Percentiles rank a stretch among this genome's conserved stretches.
These are phyloP conservation scores for Tachyglossus aculeatus DNA, from an alignment of 2,797 vertebrate genomes.

Conservation along the genomic window DNA sequence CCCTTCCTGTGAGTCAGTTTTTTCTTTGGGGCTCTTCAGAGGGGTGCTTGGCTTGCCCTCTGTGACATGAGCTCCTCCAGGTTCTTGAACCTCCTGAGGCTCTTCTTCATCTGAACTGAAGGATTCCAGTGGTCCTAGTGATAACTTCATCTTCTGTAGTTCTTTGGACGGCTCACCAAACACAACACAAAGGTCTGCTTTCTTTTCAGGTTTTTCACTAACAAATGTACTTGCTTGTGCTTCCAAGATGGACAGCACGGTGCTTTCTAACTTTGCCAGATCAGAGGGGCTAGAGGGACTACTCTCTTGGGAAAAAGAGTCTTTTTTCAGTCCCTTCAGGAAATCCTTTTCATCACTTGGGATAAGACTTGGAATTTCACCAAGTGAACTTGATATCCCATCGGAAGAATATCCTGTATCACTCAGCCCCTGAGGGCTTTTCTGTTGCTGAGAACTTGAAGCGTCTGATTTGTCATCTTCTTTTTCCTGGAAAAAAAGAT, in stretches of 20 bases:
- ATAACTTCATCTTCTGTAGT: constrained; percentile 77
- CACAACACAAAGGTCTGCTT: constrained; percentile 59
- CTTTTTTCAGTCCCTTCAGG: constrained; percentile 80
- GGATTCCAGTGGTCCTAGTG: constrained; percentile 78
- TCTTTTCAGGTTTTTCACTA: constrained; percentile 69
- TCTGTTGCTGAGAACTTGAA: constrained; percentile 80
- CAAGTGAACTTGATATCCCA: constrained; percentile 83
- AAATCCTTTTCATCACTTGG: constrained; percentile 81
- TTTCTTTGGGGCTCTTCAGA: constrained; percentile 57
- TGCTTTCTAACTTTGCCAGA: constrained; percentile 90
- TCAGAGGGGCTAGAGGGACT: constrained; percentile 90
- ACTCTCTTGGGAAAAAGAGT: constrained; percentile 75
- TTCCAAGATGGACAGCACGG: constrained; percentile 87
- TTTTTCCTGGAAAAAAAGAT: constrained; percentile 79
- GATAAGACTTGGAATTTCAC: constrained; percentile 81
- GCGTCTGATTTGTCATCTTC: constrained; percentile 82
- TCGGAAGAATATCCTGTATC: constrained; percentile 85
- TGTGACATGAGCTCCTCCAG: constrained; percentile 61
- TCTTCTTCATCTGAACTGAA: constrained; percentile 85
- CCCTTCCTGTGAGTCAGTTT: constrained; percentile 50
- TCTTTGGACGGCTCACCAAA: constrained; percentile 70
- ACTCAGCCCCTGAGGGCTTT: constrained; percentile 83
- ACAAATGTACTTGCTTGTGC: constrained; percentile 79
- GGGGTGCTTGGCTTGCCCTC: constrained; percentile 61
- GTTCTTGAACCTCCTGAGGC: constrained; percentile 65